Base-by-base conservation (phyloP, 2,888 invertebrate species). In the Erynnis tages region DNA sequence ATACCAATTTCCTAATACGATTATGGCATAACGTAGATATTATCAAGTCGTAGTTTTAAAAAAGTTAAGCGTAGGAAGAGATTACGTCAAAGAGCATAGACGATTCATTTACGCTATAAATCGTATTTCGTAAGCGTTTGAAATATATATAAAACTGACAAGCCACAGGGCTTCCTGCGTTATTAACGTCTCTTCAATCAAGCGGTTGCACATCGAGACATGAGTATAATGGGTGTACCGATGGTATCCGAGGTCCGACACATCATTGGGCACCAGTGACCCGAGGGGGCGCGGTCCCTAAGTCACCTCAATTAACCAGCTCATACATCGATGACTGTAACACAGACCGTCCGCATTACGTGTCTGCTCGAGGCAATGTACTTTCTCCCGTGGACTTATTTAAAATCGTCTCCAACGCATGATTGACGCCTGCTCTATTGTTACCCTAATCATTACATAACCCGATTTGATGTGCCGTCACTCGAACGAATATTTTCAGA, bases 361-460 rank as follows among this genome's bases (percentile, higher is more conserved):
- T 63, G 59, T 67, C 64, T 59, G 78, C 83, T 79, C 67, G 62
- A 58, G 73, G 80, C 79, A 54, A 60, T 65, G 65, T 68, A 82
- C 87, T 88, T 87, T 88, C 88, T 83, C 85, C 79, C 74, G 66
- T 83, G 76, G 71, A 81, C 81, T 85, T 84, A 85, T 87, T 87
- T 82, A 82, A 86, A 86, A 83, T 68, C 82, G 85, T 87, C 88
- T 86, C 87, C 84, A 82, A 82, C 62, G 64, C 75, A 59, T 82
- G 85, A 84, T 85, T 80, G 85, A 87, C 81, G 74, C 66, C 57
- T 57, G 61, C 55, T 62, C 80, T 62, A 87, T 89, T 89, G 87
- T 89, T 79, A 71, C 66, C 72, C 67, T 70, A 60, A 66, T 68
- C 60, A 60, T 89, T 84, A 83, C 74, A 74, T 82, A 86, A 88